phyloP scores from a whole-genome alignment of 2,113 vertebrate genomes.

The Mustela nigripes region DNA sequence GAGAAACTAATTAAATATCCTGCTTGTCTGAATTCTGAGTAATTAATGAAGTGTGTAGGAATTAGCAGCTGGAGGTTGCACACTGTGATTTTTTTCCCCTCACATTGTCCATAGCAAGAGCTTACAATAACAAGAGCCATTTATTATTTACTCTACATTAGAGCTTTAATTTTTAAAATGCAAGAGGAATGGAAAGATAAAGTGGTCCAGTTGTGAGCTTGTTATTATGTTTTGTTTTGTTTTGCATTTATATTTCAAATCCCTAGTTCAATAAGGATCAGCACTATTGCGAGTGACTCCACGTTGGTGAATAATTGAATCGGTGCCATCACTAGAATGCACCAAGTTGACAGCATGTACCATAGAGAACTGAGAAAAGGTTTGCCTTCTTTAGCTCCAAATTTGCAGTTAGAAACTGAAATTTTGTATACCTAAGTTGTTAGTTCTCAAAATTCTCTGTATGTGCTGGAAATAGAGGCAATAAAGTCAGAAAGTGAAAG shows the following conservation, averaged over 20 bases:
- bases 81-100: background rate
- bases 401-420: background rate
- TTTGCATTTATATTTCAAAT: background rate
- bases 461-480: background rate
- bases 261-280: background rate
- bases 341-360: background rate
- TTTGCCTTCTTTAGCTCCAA: background rate
- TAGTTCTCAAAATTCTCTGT: background rate
- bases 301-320: background rate
- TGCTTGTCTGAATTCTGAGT: slow-evolving; percentile 68
- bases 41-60: slow-evolving; percentile 72
- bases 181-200: background rate
- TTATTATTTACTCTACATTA: slow-evolving; percentile 42
- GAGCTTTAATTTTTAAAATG: background rate
- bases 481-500: background rate
- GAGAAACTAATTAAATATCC: slow-evolving; percentile 74
- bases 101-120: slow-evolving; percentile 30
- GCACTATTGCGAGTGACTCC: background rate
- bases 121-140: slow-evolving; percentile 36
- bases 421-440: background rate
- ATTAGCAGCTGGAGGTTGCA: slow-evolving; percentile 69
- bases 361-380: background rate
- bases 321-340: background rate
- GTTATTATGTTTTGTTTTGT: background rate
- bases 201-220: background rate